Base-by-base conservation (phyloP, 2,797 vertebrate species). In the Phyllotis vaccarum region DNA sequence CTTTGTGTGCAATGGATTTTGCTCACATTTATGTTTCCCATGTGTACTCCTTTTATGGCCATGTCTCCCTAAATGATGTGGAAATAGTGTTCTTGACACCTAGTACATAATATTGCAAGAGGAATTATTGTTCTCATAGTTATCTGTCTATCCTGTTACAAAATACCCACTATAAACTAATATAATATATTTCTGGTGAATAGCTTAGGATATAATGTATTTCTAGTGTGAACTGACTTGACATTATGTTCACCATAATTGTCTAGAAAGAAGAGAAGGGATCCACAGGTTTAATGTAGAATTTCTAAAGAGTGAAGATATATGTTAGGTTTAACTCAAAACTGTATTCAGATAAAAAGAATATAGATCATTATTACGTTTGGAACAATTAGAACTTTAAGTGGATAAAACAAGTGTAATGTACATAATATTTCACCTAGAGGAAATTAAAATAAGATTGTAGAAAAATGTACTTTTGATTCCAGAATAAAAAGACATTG, bases 341-440 rank as follows among this genome's bases (percentile, higher is more conserved):
- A 89, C 40, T 68, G 21, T 29, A 22, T 90, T 86, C 22, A 72
- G 76, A 62, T 81, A 66, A 85, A 68, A 58, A 34, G 83, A 91
- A 79, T 64, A 58, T 82, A 75, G 81, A 74, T 43, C 72, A 27
- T 8, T 80, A 58, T 90, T 83, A 40, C 86, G 27, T 93, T 90
- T 81, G 58, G 72, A 94, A 11, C 81, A 96, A 54, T 91, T 93
- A 89, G n/a, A 80, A 93, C 74, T 74, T 94, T 93, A 68, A 91
- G 70, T 92, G 87, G 31, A 86, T 29, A 90, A 93, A 88, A 62
- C 3, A 40, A 78, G 43, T 64, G 24, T 62, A 40, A 34, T 86
- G 2, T 64, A 92, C 46, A 64, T 64, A 76, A 3, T 0, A 8
- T 21, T 60, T 82, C 88, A 85, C 88, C 37, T 87, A 70, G 10